Evolutionary conservation across 2,113 vertebrate genomes (phyloP).

Genomic region (Malurus elegans): DNA sequence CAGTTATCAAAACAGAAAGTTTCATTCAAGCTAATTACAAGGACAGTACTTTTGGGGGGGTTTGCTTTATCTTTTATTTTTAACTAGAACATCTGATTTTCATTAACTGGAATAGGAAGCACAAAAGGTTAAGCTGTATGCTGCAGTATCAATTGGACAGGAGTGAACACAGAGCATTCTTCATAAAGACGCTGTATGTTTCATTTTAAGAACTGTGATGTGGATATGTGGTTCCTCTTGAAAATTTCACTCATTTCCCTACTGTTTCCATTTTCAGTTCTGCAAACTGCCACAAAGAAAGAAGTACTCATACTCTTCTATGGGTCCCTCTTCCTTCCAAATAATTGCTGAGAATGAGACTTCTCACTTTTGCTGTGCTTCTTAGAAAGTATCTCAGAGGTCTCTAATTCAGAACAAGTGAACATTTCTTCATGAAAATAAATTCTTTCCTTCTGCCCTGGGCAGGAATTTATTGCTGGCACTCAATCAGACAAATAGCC

Average conservation of each 20-base stretch:
- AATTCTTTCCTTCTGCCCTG: not conserved
- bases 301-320: not conserved
- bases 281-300: not conserved
- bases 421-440: not conserved
- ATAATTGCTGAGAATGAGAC: not conserved
- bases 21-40: not conserved
- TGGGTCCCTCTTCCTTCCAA: not conserved
- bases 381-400: not conserved
- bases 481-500: not conserved
- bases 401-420: not conserved
- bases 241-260: not conserved
- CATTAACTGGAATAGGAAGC: not conserved
- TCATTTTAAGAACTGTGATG: not conserved
- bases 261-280: not conserved
- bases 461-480: not conserved
- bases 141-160: not conserved
- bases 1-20: not conserved
- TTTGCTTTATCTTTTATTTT: not conserved
- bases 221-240: not conserved
- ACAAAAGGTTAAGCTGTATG: not conserved
- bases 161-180: not conserved
- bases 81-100: not conserved
- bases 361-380: not conserved
- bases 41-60: fast-evolving
- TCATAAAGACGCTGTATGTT: not conserved